Conservation (phyloP, 1,140 invertebrate genomes). For the Neodiprion lecontei region DNA sequence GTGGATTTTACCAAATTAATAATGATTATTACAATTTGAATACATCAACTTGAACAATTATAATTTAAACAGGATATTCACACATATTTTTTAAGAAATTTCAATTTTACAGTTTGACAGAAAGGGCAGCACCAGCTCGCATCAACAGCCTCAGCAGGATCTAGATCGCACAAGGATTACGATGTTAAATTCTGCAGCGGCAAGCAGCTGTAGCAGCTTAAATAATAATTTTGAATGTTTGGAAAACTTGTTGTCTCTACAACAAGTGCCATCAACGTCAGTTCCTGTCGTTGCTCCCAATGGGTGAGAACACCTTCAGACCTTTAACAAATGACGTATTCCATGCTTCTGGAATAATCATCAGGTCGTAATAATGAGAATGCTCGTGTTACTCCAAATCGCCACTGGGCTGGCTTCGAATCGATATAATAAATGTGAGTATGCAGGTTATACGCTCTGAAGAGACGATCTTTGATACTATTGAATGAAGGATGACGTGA, state of each 20-base stretch:
- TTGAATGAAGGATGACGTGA: not conserved
- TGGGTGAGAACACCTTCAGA: slow-evolving; percentile 43
- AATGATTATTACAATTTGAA: not conserved
- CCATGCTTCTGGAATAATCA: not conserved
- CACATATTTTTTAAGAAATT: not conserved
- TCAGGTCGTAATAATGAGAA: slow-evolving; percentile 15
- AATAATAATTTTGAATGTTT: slow-evolving; percentile 53
- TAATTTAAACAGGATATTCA: not conserved
- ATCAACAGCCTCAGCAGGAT: slow-evolving; percentile 36
- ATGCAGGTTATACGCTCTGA: not conserved
- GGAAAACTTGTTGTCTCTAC: slow-evolving; percentile 29
- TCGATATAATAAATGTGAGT: not conserved
- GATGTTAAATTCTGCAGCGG: slow-evolving; percentile 50
- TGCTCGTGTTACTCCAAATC: slow-evolving; percentile 22
- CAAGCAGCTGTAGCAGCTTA: slow-evolving; percentile 48
- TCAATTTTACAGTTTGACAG: slow-evolving; percentile 43
- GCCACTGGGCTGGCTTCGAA: not conserved
- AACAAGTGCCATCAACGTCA: slow-evolving; percentile 41
- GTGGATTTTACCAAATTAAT: slow-evolving; percentile 11
- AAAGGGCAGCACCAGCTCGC: slow-evolving; percentile 32
- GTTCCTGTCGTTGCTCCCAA: slow-evolving; percentile 54
- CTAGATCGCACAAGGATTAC: slow-evolving; percentile 52
- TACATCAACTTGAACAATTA: not conserved
- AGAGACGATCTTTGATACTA: not conserved
- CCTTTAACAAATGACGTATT: slow-evolving; percentile 3